phyloP scores from a whole-genome alignment of 2,113 vertebrate genomes.

The Ctenodactylus gundi region DNA sequence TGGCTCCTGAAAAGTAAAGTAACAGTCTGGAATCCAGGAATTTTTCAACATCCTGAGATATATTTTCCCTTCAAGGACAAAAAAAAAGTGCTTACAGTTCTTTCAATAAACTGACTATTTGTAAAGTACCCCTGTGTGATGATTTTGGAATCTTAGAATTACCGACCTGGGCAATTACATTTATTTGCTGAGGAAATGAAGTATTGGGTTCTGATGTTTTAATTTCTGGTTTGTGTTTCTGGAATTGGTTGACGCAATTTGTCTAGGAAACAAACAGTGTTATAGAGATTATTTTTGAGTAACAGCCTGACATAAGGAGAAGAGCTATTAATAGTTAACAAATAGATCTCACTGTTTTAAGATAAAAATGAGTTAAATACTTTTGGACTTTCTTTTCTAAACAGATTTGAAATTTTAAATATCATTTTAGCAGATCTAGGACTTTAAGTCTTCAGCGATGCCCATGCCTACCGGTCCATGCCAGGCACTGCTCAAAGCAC shows the following conservation, averaged over 20 bases:
- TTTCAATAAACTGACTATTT: neutral
- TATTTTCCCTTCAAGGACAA: neutral
- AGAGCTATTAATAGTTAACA: neutral
- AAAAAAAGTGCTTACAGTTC: neutral
- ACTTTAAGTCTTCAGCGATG: neutral
- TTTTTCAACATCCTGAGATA: neutral
- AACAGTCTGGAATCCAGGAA: neutral
- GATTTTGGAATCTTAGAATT: neutral
- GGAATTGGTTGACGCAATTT: neutral
- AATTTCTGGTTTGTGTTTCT: neutral
- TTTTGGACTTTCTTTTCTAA: neutral
- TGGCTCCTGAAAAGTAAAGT: neutral
- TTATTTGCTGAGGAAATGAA: neutral
- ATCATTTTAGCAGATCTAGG: neutral
- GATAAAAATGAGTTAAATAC: neutral
- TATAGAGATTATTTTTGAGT: neutral
- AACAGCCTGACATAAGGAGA: neutral
- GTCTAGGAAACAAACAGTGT: neutral
- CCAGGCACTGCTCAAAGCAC: neutral
- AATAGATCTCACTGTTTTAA: neutral
- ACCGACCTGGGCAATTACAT: neutral
- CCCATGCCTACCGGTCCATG: neutral
- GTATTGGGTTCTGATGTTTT: neutral
- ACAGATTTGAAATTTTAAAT: neutral
- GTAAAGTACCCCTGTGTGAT: neutral